Conservation (phyloP, 2,113 vertebrate genomes). For the Melozone crissalis region DNA sequence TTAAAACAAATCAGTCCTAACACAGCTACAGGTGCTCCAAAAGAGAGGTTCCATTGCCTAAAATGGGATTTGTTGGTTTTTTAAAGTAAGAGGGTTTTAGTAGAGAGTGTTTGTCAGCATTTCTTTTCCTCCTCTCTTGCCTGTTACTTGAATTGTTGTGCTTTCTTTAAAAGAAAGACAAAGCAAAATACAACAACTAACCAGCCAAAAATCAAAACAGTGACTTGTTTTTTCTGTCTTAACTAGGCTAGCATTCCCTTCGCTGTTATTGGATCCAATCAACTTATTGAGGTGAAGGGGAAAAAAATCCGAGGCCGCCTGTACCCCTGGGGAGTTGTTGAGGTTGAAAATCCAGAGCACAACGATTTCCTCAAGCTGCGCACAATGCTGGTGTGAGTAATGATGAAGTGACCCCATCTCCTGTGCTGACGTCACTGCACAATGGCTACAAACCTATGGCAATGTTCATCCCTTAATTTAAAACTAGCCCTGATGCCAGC, state of each 20-base stretch:
- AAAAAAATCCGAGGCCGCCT: slow-evolving; percentile 88
- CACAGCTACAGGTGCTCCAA: neutral
- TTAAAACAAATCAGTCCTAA: neutral
- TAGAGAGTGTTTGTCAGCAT: neutral
- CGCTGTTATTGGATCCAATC: slow-evolving; percentile 87
- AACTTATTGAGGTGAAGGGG: slow-evolving; percentile 91
- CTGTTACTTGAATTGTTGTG: neutral
- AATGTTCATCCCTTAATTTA: neutral
- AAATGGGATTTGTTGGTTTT: neutral
- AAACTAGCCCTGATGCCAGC: neutral
- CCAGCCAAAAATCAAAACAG: neutral
- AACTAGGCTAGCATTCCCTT: slow-evolving; percentile 86
- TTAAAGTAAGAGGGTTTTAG: neutral
- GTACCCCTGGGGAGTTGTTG: slow-evolving; percentile 86
- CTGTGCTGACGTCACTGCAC: neutral
- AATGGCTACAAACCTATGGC: neutral
- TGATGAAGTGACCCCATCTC: neutral
- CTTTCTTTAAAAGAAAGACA: neutral
- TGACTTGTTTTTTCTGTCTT: neutral
- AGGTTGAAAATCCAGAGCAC: slow-evolving; percentile 91
- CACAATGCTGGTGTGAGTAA: slow-evolving; percentile 87
- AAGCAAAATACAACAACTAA: neutral
- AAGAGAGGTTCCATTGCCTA: neutral
- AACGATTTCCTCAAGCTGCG: slow-evolving; percentile 91
- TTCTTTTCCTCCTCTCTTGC: neutral